Base-by-base conservation (phyloP, 2,113 vertebrate genomes). In the Cygnus atratus region DNA sequence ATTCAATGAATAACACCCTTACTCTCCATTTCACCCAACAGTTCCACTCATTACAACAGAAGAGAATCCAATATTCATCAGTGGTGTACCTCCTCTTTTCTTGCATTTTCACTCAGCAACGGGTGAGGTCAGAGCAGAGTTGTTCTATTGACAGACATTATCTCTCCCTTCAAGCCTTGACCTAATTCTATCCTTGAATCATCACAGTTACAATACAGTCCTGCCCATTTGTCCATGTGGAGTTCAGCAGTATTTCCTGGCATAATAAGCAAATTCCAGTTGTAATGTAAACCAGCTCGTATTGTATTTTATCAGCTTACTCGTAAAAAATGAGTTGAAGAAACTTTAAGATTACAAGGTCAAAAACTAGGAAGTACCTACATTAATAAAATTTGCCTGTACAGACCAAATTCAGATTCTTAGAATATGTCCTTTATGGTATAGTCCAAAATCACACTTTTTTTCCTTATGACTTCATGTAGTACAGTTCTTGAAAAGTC, bases 1-100 rank as follows among this genome's bases (percentile, higher is more conserved):
- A 13, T 25, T 25, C 41, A 87, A 17, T 3, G 0, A 84, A 62
- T 19, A 67, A 67, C 25, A 17, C 0, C 0, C 14, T 39, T 0
- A 0, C 39, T 50, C 24, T 73, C 61, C 65, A 7, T 77, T 82
- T 77, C 63, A 68, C 28, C 17, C 13, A 46, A 21, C 10, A 37
- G 13, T 50, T 79, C 0, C 0, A 65, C 39, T 4, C 14, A 17
- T 7, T 57, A 16, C 44, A 81, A 44, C 20, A 58, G 22, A 62
- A n/a, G 87, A 80, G 21, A 22, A 20, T 44, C 20, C 84, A 54
- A 87, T 26, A 52, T 25, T 37, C 26, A 17, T 26, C 70, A 52
- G 3, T 41, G 6, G 2, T 52, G 4, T 19, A 15, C 10, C 5
- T 9, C n/a, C 29, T 6, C 22, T 46, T 74, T 18, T 39, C 26